Conservation (phyloP, 2,113 vertebrate genomes). For the Struthidea cinerea region DNA sequence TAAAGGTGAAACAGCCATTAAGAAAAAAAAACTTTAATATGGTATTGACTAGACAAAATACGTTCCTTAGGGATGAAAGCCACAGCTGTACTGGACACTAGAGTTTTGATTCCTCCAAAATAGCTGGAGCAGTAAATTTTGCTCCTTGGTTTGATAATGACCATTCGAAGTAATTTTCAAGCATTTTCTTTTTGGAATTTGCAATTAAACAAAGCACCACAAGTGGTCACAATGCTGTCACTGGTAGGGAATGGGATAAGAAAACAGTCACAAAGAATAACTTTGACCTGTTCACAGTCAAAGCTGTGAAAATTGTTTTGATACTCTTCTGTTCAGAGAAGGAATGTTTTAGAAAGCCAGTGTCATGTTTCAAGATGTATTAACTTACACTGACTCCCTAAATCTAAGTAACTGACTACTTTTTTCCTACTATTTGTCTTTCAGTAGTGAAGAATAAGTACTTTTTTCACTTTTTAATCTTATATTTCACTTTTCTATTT, state of each 20-base stretch:
- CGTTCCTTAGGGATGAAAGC: neutral
- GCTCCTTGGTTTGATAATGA: neutral
- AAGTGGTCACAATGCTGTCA: neutral
- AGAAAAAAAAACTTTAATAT: neutral
- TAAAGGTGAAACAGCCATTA: neutral
- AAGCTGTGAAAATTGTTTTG: neutral
- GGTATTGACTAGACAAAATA: neutral
- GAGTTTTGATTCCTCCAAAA: neutral
- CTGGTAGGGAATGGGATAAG: neutral
- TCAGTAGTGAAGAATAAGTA: neutral
- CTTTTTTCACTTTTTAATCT: neutral
- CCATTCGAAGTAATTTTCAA: neutral
- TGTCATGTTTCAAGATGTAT: neutral
- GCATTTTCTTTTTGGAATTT: neutral
- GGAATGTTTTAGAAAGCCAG: neutral
- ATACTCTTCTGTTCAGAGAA: neutral
- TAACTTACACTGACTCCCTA: neutral
- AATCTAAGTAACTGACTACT: neutral
- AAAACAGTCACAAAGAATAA: neutral
- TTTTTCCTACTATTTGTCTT: neutral
- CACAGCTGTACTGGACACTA: neutral
- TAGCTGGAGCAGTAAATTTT: neutral
- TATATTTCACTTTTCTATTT: neutral
- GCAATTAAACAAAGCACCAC: neutral
- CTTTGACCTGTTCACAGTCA: neutral